Conservation (phyloP, 2,113 vertebrate species). For the Atrichornis clamosus region DNA sequence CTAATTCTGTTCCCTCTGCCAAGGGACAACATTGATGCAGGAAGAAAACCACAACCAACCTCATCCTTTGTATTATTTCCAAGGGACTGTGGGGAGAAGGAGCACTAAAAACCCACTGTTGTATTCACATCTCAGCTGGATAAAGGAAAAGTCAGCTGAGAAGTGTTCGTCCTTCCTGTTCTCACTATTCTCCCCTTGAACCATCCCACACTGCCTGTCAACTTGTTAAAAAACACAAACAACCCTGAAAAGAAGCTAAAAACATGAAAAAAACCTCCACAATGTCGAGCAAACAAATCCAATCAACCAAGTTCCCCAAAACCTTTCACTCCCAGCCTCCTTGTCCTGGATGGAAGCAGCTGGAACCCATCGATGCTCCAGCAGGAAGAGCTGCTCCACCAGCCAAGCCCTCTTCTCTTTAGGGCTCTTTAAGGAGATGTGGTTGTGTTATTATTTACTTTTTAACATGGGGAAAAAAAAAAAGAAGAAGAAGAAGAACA, state of each 20-base stretch:
- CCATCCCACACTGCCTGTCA: background rate
- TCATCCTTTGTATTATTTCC: background rate
- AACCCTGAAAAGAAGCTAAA: background rate
- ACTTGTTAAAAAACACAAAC: background rate
- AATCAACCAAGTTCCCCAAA: background rate
- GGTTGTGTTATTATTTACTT: background rate
- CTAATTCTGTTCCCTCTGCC: background rate
- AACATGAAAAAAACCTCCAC: accelerated
- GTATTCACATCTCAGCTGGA: background rate
- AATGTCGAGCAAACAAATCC: background rate
- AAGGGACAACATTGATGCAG: accelerated
- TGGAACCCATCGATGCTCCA: slow-evolving; percentile 1
- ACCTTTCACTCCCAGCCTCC: background rate
- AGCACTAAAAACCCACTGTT: background rate
- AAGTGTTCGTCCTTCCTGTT: background rate
- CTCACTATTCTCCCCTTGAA: background rate
- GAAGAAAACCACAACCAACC: background rate
- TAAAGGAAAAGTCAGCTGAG: background rate
- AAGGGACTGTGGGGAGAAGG: background rate
- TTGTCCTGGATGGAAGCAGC: background rate
- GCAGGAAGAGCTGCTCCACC: background rate
- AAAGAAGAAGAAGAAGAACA: background rate
- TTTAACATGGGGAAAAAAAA: background rate
- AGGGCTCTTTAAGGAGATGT: background rate
- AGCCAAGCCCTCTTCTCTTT: background rate